phyloP scores from a whole-genome alignment of 2,113 vertebrate genomes.

The Myotis lucifugus region DNA sequence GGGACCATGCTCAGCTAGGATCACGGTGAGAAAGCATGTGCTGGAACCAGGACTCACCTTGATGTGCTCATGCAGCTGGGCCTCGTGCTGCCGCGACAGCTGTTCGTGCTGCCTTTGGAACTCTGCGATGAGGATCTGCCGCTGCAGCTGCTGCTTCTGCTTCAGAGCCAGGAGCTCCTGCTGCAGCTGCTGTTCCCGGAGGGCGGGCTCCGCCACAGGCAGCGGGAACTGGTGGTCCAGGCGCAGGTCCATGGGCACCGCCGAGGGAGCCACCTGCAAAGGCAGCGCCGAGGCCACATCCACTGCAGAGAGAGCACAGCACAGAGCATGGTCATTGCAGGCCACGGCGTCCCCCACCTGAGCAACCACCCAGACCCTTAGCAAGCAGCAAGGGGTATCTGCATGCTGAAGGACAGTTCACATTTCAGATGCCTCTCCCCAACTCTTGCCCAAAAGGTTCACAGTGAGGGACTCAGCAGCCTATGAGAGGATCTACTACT shows the following conservation, averaged over 20 bases:
- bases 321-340: accelerated
- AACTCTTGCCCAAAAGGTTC: not conserved
- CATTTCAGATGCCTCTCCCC: accelerated
- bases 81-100: conserved; percentile 96
- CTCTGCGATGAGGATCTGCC: conserved; percentile 96
- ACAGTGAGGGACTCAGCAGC: not conserved
- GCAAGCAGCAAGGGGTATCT: accelerated
- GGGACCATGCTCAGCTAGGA: not conserved
- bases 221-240: conserved; percentile 94
- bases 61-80: conserved; percentile 96
- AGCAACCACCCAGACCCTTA: accelerated
- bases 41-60: conserved; percentile 85
- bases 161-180: conserved; percentile 97
- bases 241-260: conserved; percentile 96
- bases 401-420: accelerated
- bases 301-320: conserved; percentile 83
- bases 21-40: not conserved
- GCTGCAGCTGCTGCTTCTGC: conserved; percentile 98
- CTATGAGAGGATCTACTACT: not conserved
- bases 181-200: conserved; percentile 95
- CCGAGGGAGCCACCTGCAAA: conserved; percentile 90
- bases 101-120: conserved; percentile 98
- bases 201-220: conserved; percentile 85
- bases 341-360: accelerated
- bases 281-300: conserved; percentile 94